Evolutionary conservation across 2,113 vertebrate genomes (phyloP), one percentile per base, ranked within the genome.

Genomic region (Alexandromys fortis): DNA sequence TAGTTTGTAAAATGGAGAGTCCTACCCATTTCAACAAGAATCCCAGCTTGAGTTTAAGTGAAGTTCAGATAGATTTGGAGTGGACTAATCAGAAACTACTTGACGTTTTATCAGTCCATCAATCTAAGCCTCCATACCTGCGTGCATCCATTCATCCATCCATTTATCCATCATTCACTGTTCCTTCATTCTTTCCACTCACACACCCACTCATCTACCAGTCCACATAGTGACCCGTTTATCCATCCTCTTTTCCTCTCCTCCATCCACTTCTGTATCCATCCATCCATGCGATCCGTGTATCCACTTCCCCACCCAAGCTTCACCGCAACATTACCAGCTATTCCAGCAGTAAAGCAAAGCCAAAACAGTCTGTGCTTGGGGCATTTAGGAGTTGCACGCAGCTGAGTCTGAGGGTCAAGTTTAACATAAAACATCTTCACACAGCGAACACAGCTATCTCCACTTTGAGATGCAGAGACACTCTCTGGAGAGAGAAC

Each of bases 351-450:
- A 77, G 17, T 42, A 67, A 96, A 90, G 16, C 65, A 81, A 89
- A 95, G 82, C 89, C 58, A 78, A n/a, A 9, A n/a, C 3, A 33
- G 14, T 61, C 33, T 93, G 16, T 77, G 52, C 45, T 76, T 38
- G 65, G 70, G 42, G 38, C 17, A 38, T 45, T 90, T 55, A 28
- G 65, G 88, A 86, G 26, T 82, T 88, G 82, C 45, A 38, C 5
- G 81, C 24, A 58, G 8, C 47, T 90, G 38, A 65, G 26, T 5
- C n/a, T 35, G 49, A 30, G 63, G 45, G 21, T 26, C 76, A 94
- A 90, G 79, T 24, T 92, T 94, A 89, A 94, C 67, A 91, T 42
- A 94, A 87, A 78, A 81, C 12, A 10, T 91, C 67, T 65, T 90
- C 33, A 72, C 30, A 55, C 47, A 38, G 67, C 38, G 14, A 76